Evolutionary conservation across 2,797 vertebrate species (phyloP).

Genomic region (Pseudochirops cupreus): DNA sequence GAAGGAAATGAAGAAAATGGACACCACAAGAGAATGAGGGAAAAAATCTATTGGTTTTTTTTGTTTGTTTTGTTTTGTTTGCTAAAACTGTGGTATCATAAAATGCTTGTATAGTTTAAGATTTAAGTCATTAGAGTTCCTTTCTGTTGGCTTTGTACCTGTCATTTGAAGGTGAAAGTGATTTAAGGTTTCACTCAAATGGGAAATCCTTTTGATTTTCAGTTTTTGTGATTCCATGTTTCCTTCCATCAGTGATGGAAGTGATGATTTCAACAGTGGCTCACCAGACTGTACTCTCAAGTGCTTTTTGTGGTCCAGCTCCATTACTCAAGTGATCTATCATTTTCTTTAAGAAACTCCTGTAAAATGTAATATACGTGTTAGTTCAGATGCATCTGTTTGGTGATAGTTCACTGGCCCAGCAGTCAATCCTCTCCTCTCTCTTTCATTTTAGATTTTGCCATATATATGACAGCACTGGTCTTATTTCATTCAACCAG

Average conservation of each 20-base stretch:
- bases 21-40: background rate
- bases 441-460: constrained; percentile 15
- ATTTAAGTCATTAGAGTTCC: background rate
- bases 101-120: constrained; percentile 29
- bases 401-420: background rate
- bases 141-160: constrained; percentile 17
- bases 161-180: background rate
- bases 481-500: background rate
- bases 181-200: constrained; percentile 42
- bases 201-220: constrained; percentile 52
- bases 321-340: constrained; percentile 2
- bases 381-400: constrained; percentile 30
- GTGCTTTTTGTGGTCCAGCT: background rate
- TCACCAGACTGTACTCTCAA: constrained; percentile 10
- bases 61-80: background rate
- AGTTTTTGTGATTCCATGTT: background rate
- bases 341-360: constrained; percentile 19
- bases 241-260: constrained; percentile 1
- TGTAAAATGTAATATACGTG: background rate
- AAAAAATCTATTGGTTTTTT: background rate
- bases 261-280: background rate
- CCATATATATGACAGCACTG: background rate
- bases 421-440: background rate
- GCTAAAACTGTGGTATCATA: constrained; percentile 4
- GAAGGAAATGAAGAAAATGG: background rate